Conservation (phyloP, 2,113 vertebrate species). For the zebrafish (Danio rerio) region DNA sequence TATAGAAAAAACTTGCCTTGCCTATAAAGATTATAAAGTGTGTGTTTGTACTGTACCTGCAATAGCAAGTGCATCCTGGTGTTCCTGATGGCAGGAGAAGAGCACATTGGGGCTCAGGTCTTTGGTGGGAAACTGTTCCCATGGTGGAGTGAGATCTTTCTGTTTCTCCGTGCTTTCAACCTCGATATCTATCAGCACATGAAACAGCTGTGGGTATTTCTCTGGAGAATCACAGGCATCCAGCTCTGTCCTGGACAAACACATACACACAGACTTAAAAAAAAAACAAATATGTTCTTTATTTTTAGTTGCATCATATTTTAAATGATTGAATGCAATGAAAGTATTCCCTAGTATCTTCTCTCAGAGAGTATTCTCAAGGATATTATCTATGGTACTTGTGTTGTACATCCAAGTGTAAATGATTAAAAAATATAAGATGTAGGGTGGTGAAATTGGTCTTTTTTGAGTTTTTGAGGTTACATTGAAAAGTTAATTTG, state of each 20-base stretch:
- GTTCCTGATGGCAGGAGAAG: conserved; percentile 95
- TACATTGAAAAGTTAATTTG: too few species aligned
- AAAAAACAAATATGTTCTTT: neutral
- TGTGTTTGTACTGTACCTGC: conserved; percentile 77
- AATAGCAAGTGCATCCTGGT: conserved; percentile 88
- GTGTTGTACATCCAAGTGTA: too few species aligned
- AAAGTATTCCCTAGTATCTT: too few species aligned
- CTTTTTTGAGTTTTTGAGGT: too few species aligned
- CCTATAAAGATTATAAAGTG: neutral
- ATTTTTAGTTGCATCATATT: too few species aligned
- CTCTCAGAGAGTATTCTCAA: too few species aligned
- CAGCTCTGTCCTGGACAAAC: conserved; percentile 85
- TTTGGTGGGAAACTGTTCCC: conserved; percentile 95
- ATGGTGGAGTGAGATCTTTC: conserved; percentile 92
- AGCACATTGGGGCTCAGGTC: conserved; percentile 91
- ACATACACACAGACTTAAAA: neutral
- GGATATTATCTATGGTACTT: too few species aligned
- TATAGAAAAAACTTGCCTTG: too few species aligned
- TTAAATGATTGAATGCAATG: too few species aligned
- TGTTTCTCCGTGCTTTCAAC: conserved; percentile 90
- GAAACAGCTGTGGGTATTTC: conserved; percentile 97
- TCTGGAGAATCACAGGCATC: conserved; percentile 96
- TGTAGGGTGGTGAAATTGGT: too few species aligned
- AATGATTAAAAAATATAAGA: too few species aligned
- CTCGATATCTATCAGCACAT: conserved; percentile 90